Percentiles rank a stretch among this genome's conserved stretches.
These are phyloP conservation scores for Zoanthus solanderi DNA, from an alignment of 92 coral and sea anemone genomes.

Conservation along the genomic window DNA sequence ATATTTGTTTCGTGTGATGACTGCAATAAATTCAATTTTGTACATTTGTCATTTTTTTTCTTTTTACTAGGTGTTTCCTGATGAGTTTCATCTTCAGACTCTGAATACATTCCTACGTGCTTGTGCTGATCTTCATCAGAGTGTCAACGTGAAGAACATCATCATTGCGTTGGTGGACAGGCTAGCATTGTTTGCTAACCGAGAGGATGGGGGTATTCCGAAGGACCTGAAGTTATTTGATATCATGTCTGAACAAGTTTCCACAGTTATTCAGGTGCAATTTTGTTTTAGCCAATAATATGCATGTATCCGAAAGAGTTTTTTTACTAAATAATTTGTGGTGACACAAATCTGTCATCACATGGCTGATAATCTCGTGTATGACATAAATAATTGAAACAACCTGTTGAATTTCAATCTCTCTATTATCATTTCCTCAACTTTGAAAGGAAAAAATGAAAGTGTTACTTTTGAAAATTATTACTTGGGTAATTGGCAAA, in stretches of 20 bases:
- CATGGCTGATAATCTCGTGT: too few species aligned
- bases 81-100: slow-evolving; percentile 97
- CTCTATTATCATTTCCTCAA: too few species aligned
- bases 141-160: slow-evolving; percentile 95
- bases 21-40: too few species aligned
- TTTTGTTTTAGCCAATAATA: background rate
- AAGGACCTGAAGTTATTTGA: slow-evolving; percentile 89
- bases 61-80: slow-evolving; percentile 88
- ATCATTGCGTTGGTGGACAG: slow-evolving; percentile 93
- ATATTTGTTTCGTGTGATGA: too few species aligned
- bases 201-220: slow-evolving; percentile 99
- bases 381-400: too few species aligned
- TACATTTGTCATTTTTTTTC: background rate
- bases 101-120: slow-evolving; percentile 86
- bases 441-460: too few species aligned
- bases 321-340: too few species aligned
- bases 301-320: too few species aligned
- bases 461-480: too few species aligned
- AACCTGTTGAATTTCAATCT: too few species aligned
- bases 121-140: slow-evolving; percentile 91
- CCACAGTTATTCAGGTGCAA: slow-evolving; percentile 94
- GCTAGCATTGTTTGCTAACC: slow-evolving; percentile 93
- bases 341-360: too few species aligned
- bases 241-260: slow-evolving; percentile 97
- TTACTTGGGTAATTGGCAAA: too few species aligned